Evolutionary conservation across 1,140 invertebrate genomes (phyloP).

Genomic region (Drosophila repletoides): DNA sequence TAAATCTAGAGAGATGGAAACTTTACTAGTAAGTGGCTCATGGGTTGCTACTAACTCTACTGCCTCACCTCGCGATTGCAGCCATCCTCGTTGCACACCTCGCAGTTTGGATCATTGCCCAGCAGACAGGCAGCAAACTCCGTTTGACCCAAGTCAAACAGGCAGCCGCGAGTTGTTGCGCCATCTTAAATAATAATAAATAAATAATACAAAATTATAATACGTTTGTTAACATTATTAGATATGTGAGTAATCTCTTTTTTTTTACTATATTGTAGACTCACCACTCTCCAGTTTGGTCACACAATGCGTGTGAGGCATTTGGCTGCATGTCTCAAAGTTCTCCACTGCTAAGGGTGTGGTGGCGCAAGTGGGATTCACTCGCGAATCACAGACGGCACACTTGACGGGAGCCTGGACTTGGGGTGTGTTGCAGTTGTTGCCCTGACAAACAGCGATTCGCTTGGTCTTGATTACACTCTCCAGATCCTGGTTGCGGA

Average conservation of each 20-base stretch:
- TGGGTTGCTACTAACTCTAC: too few relatives aligned
- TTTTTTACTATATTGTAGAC: not conserved
- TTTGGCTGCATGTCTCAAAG: conserved; percentile 48
- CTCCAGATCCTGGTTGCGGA: conserved; percentile 68
- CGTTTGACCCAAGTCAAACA: conserved; percentile 50
- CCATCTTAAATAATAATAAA: too few relatives aligned
- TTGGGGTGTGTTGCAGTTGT: conserved; percentile 56
- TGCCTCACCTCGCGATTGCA: conserved; percentile 73
- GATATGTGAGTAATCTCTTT: too few relatives aligned
- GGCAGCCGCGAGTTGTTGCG: conserved; percentile 65
- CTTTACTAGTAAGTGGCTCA: too few relatives aligned
- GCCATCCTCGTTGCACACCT: conserved; percentile 49
- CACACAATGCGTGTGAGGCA: conserved; percentile 64
- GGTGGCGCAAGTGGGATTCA: conserved; percentile 58
- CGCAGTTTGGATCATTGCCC: conserved; percentile 56
- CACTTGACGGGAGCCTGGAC: conserved; percentile 43
- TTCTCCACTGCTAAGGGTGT: conserved; percentile 41
- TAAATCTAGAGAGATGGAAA: conserved; percentile 52
- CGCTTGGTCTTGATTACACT: conserved; percentile 66
- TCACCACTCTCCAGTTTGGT: conserved; percentile 44
- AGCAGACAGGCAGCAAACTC: conserved; percentile 64
- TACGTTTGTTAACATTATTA: too few relatives aligned
- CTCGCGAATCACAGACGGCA: conserved; percentile 64
- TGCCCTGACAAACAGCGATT: conserved; percentile 56
- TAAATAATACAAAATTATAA: not conserved